Evolutionary conservation across 1,140 invertebrate species (phyloP).

Genomic region (Aphelenchoides fujianensis): DNA sequence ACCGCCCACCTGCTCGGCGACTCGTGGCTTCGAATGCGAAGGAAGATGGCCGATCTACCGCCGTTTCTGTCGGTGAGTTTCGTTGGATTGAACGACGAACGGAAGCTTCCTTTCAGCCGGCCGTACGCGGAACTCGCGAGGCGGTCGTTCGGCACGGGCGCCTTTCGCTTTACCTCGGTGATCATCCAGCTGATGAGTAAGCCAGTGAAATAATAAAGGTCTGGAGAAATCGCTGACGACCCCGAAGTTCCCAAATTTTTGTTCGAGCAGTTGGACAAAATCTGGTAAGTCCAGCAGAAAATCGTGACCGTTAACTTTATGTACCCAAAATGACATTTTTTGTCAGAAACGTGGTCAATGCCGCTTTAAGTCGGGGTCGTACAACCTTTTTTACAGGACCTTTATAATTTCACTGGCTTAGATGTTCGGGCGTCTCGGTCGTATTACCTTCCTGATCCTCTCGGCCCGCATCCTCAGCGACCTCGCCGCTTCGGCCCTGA

Average conservation of each 20-base stretch:
- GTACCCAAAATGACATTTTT: neutral
- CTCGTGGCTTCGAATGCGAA: slow-evolving; percentile 47
- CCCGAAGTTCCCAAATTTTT: no score
- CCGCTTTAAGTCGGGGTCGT: slow-evolving; percentile 46
- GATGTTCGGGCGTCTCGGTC: no score
- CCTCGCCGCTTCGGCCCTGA: slow-evolving; percentile 32
- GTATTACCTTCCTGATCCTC: slow-evolving; percentile 49
- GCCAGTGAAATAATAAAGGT: no score
- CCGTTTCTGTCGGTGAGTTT: slow-evolving; percentile 20
- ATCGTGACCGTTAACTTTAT: no score
- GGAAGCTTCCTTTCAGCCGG: slow-evolving; percentile 45
- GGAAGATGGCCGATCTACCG: slow-evolving; percentile 33
- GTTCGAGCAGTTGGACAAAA: no score
- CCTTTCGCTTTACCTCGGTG: no score
- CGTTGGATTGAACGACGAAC: slow-evolving; percentile 32
- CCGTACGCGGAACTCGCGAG: slow-evolving; percentile 55
- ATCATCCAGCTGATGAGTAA: no score
- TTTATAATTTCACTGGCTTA: no score
- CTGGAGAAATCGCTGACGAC: no score
- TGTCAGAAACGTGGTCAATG: slow-evolving; percentile 35
- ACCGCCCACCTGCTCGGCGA: slow-evolving; percentile 51
- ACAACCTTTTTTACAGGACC: no score
- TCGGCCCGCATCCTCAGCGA: slow-evolving; percentile 50
- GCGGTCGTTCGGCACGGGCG: slow-evolving; percentile 35
- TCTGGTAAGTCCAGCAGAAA: no score